Evolutionary conservation across 2,113 vertebrate species (phyloP).

Genomic region (Phocoena sinus): DNA sequence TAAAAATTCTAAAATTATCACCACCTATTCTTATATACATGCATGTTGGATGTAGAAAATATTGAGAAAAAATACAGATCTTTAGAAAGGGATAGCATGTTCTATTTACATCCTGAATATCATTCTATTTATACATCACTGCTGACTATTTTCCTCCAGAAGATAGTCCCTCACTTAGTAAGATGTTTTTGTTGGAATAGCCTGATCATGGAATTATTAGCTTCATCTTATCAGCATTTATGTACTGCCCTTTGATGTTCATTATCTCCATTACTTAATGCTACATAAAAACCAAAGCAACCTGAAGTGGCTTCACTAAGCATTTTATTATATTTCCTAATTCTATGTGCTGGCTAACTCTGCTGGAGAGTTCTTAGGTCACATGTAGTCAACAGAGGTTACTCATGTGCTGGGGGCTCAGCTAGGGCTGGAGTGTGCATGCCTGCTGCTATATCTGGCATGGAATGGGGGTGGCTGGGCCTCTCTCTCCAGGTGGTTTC

Average conservation of each 20-base stretch:
- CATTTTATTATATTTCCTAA: background rate
- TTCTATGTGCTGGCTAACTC: background rate
- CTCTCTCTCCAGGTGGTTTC: background rate
- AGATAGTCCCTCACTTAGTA: background rate
- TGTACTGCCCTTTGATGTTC: background rate
- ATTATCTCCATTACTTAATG: background rate
- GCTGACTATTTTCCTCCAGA: background rate
- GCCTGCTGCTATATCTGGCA: too few relatives aligned
- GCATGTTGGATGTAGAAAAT: background rate
- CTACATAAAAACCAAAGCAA: background rate
- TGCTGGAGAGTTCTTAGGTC: background rate
- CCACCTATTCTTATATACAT: background rate
- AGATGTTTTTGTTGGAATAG: background rate
- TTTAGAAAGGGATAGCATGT: background rate
- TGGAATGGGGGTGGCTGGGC: background rate
- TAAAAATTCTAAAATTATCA: background rate
- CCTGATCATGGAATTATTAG: background rate
- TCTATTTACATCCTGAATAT: background rate
- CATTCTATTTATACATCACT: background rate
- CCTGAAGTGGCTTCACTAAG: background rate
- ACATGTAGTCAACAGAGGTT: background rate
- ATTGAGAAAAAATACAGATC: background rate
- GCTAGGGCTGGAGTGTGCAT: accelerated
- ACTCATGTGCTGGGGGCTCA: too few relatives aligned
- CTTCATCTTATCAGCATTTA: background rate